Conservation (phyloP, 2,797 vertebrate species). For the Nyctibius grandis region DNA sequence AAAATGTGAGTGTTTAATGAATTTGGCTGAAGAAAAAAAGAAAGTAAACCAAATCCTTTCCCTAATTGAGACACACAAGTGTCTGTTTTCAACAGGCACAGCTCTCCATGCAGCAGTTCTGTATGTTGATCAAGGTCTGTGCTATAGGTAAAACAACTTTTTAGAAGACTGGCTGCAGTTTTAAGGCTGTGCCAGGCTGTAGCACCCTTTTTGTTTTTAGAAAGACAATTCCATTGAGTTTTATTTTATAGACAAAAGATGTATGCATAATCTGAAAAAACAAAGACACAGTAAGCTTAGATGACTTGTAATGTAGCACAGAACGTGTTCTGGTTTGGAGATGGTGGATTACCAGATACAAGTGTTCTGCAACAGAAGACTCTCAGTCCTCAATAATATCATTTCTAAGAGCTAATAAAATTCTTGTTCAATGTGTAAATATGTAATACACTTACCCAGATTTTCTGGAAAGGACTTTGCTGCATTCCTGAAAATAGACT, state of each 20-base stretch:
- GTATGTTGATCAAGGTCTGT: background rate
- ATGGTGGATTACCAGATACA: background rate
- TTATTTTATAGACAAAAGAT: background rate
- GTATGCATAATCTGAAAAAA: background rate
- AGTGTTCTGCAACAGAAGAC: background rate
- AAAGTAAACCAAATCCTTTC: background rate
- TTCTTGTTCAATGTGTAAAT: background rate
- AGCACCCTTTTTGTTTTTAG: background rate
- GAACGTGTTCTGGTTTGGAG: background rate
- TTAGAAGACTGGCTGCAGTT: background rate
- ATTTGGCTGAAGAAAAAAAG: background rate
- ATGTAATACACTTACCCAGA: background rate
- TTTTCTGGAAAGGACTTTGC: background rate
- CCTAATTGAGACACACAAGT: background rate
- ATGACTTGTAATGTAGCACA: background rate
- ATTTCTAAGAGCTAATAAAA: background rate
- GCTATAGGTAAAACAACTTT: background rate
- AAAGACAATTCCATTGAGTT: background rate
- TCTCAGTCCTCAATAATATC: background rate
- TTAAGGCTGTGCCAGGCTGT: background rate
- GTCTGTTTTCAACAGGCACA: background rate
- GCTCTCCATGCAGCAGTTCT: background rate
- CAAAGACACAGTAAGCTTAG: background rate
- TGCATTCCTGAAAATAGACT: background rate
- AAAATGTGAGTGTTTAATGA: constrained; percentile 6